Conservation (phyloP, 2,888 invertebrate species). For the Lampropteryx suffumata region DNA sequence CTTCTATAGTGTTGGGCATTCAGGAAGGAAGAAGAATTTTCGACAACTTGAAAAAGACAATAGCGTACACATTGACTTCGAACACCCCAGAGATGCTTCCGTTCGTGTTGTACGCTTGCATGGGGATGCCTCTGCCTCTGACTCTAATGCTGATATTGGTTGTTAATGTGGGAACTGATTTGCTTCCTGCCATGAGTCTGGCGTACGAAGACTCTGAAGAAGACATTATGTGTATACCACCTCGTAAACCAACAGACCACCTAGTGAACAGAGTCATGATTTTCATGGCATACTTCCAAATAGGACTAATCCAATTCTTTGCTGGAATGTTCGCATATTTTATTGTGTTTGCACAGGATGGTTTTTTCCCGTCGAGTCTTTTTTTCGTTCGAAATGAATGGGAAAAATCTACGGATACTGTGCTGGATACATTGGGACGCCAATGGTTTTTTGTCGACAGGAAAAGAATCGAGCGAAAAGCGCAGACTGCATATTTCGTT, state of each 20-base stretch:
- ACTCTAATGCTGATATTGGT: constrained; percentile 83
- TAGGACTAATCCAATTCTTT: constrained; percentile 92
- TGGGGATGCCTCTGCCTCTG: constrained; percentile 89
- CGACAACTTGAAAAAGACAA: constrained; percentile 93
- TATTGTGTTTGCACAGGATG: constrained; percentile 89
- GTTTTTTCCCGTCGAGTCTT: constrained; percentile 87
- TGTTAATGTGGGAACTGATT: constrained; percentile 91
- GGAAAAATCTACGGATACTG: constrained; percentile 85
- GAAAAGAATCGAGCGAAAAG: constrained; percentile 86
- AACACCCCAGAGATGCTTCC: constrained; percentile 94
- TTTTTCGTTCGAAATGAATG: constrained; percentile 87
- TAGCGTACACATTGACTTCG: constrained; percentile 91
- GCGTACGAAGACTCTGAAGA: constrained; percentile 90
- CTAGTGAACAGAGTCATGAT: constrained; percentile 84
- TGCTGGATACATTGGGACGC: constrained; percentile 89
- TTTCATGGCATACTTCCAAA: constrained; percentile 92
- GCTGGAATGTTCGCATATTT: constrained; percentile 92
- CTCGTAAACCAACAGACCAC: constrained; percentile 79
- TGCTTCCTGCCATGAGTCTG: constrained; percentile 90
- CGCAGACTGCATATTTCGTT: constrained; percentile 91
- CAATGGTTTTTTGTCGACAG: constrained; percentile 88
- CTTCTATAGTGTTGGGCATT: constrained; percentile 93
- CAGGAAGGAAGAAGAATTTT: constrained; percentile 92
- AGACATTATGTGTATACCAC: constrained; percentile 87
- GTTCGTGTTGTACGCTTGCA: constrained; percentile 88